A percentile compares a stretch with the other conserved stretches of the same genome.
phyloP scores from a whole-genome alignment of 2,888 invertebrate genomes.

The Volucella inanis region DNA sequence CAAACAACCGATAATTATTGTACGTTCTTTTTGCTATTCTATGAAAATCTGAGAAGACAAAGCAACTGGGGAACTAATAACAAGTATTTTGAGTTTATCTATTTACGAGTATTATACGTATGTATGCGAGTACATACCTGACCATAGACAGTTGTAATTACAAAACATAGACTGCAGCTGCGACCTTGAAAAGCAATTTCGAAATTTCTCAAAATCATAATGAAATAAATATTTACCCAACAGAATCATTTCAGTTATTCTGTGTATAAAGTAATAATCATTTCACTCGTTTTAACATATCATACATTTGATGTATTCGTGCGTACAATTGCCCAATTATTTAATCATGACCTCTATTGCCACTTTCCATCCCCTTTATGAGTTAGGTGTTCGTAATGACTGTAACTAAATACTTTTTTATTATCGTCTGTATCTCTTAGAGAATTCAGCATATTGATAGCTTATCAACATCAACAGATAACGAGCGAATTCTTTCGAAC shows the following conservation, averaged over 20 bases:
- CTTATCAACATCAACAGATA: slow-evolving; percentile 58
- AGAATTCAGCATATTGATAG: slow-evolving; percentile 11
- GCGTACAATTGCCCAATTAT: background rate
- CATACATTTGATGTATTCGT: slow-evolving; percentile 14
- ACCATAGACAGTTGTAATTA: background rate
- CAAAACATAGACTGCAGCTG: background rate
- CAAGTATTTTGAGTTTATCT: slow-evolving; percentile 21
- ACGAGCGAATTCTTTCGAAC: slow-evolving; percentile 18
- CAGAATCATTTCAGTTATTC: background rate
- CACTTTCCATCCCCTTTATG: too few species aligned
- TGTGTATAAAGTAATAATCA: background rate
- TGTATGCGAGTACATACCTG: too few species aligned
- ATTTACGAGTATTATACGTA: background rate
- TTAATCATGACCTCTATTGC: too few species aligned
- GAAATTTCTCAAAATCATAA: background rate
- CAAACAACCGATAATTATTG: slow-evolving; percentile 7
- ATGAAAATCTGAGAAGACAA: slow-evolving; percentile 2
- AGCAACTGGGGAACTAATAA: slow-evolving; percentile 2
- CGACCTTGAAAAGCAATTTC: slow-evolving; percentile 14
- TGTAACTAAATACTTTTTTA: background rate
- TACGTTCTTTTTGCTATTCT: background rate
- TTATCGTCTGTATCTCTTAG: background rate
- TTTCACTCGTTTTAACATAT: background rate
- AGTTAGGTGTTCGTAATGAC: background rate
- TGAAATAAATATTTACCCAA: background rate